phyloP scores from a whole-genome alignment of 2,888 invertebrate species.

The Camponotus fellah region DNA sequence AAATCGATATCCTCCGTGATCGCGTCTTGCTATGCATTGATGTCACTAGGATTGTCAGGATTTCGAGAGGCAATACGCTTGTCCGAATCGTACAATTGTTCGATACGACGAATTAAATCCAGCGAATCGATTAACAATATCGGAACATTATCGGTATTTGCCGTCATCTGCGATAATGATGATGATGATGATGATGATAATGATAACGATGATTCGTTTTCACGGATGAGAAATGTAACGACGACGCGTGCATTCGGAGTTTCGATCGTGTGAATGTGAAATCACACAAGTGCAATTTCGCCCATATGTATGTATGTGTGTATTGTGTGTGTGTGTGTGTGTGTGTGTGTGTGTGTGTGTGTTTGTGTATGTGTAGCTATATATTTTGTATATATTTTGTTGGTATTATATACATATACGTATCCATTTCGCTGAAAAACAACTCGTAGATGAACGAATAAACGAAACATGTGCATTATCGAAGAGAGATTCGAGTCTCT shows the following conservation, averaged over 20 bases:
- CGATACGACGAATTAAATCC: constrained; percentile 1
- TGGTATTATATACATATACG: constrained; percentile 27
- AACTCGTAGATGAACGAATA: constrained; percentile 62
- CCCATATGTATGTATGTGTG: not conserved
- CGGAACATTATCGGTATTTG: constrained; percentile 2
- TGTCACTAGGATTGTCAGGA: constrained; percentile 49
- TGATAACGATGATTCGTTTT: constrained; percentile 7
- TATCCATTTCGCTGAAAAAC: constrained; percentile 32
- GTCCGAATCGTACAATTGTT: constrained; percentile 34
- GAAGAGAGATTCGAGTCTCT: constrained; percentile 63
- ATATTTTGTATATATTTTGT: not conserved
- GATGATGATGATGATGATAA: not conserved
- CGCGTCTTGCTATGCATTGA: constrained; percentile 27
- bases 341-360: not conserved
- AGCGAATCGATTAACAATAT: constrained; percentile 11
- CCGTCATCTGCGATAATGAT: constrained; percentile 1
- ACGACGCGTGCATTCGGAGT: constrained; percentile 34
- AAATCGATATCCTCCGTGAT: constrained; percentile 44
- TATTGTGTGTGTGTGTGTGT: too few relatives aligned
- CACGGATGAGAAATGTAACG: constrained; percentile 16
- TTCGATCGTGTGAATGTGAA: constrained; percentile 41
- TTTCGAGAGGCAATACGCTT: constrained; percentile 32
- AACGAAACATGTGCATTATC: constrained; percentile 66
- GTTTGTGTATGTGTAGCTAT: not conserved
- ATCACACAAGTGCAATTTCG: constrained; percentile 41